These are phyloP conservation scores for Drosophila fungiperda DNA, from an alignment of 2,888 invertebrate species.

Conservation along the genomic window DNA sequence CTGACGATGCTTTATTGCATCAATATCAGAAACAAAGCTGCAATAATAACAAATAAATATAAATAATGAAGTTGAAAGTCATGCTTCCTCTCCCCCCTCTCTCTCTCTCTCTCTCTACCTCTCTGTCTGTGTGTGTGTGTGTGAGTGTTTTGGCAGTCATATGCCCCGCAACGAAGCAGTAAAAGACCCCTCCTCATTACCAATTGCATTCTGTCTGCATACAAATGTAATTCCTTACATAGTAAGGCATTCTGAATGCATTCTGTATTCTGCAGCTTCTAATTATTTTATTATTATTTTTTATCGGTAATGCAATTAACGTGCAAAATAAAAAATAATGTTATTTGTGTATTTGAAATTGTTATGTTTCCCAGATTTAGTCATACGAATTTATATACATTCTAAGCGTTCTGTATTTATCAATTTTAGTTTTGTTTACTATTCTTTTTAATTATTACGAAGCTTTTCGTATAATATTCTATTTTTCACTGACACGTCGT, in stretches of 20 bases:
- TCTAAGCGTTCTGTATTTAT: background rate
- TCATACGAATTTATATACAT: background rate
- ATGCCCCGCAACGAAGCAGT: constrained; percentile 2
- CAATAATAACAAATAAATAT: constrained; percentile 71
- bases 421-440: background rate
- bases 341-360: background rate
- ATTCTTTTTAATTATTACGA: background rate
- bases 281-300: too few relatives aligned
- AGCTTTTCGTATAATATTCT: background rate
- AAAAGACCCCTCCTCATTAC: background rate
- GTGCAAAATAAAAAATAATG: background rate
- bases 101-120: constrained; percentile 15
- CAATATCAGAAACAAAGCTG: constrained; percentile 18
- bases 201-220: background rate
- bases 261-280: background rate
- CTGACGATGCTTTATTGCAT: constrained; percentile 62
- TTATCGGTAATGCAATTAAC: background rate
- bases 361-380: background rate
- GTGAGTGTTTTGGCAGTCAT: constrained; percentile 11
- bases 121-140: constrained; percentile 5
- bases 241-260: too few relatives aligned
- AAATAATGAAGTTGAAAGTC: constrained; percentile 75
- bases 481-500: background rate
- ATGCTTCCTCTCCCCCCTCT: constrained; percentile 37
- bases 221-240: background rate